Base-by-base conservation (phyloP, 1,140 invertebrate species). In the Ips typographus region DNA sequence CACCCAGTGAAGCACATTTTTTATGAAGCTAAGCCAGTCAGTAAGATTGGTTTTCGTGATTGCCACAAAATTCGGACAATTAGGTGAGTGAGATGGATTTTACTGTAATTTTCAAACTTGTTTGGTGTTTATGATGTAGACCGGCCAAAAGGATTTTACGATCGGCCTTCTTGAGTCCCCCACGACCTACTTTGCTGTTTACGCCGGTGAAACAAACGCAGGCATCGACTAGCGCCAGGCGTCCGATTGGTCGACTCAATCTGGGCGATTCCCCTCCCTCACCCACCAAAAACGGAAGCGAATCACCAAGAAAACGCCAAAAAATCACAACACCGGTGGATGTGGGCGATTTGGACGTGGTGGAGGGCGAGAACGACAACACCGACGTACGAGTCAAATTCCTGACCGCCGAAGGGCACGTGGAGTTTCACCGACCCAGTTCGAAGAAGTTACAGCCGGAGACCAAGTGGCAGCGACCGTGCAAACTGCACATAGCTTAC, bases 401-500 rank as follows among this genome's bases (percentile, higher is more conserved):
- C 64, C 42, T 77, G 7, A 70, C 70, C 5, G 59, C 82, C 47
- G 82, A 82, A 70, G 85, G 85, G 40, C 80, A 81, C 60, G 77
- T 86, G 53, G 82, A 85, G 71, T 86, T 86, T 74, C 80, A 79
- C 52, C 82, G 80, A 75, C 80, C 79, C 4, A 83, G 81, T 72
- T 80, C 81, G 59, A 85, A 80, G 73, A 79, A 82, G 60, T 80
- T 80, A 58, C 75, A 79, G 3, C 79, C 80, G 40, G 77, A 82
- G 57, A 82, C 82, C 49, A 85, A 84, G 70, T 87, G 85, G 85
- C 80, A 83, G 56, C 77, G 85, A 41, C 84, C 85, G 44, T 85
- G 84, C 74, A 86, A 84, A 75, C 74, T 86, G 41, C 83, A 85
- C 74, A 80, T 86, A 2, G 84, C 81, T 58, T 87, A 85, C 76